phyloP scores from a whole-genome alignment of 2,797 vertebrate species.

The Chiropotes sagulatus region DNA sequence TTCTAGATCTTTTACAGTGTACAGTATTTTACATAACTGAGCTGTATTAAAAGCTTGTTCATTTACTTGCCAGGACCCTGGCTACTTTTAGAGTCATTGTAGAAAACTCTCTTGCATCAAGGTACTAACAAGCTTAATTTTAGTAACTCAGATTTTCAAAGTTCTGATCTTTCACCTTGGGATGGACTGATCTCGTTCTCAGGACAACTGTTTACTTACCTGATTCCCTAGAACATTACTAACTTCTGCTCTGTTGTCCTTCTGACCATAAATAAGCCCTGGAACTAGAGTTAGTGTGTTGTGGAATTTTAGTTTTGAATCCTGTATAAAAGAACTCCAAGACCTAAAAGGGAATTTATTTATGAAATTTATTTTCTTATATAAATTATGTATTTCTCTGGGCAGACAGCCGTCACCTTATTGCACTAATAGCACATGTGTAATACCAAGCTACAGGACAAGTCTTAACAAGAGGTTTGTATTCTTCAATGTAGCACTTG shows the following conservation, averaged over 20 bases:
- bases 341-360: slow-evolving; percentile 75
- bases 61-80: slow-evolving; percentile 22
- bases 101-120: neutral
- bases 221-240: neutral
- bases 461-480: slow-evolving; percentile 78
- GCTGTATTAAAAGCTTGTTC: slow-evolving; percentile 81
- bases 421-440: slow-evolving; percentile 87
- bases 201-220: neutral
- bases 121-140: neutral
- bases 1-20: slow-evolving; percentile 82
- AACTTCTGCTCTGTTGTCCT: neutral
- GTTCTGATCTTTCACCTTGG: neutral
- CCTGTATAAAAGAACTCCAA: slow-evolving; percentile 56
- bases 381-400: slow-evolving; percentile 87
- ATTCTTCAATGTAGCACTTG: slow-evolving; percentile 82
- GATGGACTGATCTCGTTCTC: neutral
- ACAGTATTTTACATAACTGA: slow-evolving; percentile 82
- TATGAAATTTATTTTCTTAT: slow-evolving; percentile 86
- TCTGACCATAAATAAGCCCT: neutral
- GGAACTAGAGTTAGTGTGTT: neutral
- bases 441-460: slow-evolving; percentile 84
- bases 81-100: slow-evolving; percentile 48
- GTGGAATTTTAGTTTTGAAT: slow-evolving; percentile 2
- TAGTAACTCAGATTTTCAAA: neutral
- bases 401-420: slow-evolving; percentile 87